These are phyloP conservation scores for Philereme transversata DNA, from an alignment of 2,888 invertebrate species.

Conservation along the genomic window DNA sequence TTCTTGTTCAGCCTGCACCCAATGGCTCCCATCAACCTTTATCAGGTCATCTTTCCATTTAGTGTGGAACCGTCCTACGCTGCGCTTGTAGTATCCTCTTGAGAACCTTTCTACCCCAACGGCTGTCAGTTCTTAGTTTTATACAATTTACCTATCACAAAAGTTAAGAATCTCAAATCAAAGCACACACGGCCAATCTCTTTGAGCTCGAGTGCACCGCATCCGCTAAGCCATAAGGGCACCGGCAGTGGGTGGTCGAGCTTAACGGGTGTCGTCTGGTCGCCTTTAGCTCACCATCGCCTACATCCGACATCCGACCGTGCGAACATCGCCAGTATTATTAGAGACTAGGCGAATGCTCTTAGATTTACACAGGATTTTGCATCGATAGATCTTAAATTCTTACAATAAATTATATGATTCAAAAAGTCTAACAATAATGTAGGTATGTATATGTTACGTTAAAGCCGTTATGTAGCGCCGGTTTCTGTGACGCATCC, in stretches of 20 bases:
- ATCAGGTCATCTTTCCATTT: too few species aligned
- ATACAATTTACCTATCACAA: background rate
- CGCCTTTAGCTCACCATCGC: slow-evolving; percentile 22
- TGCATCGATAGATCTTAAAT: too few species aligned
- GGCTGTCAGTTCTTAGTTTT: background rate
- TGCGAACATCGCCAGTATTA: slow-evolving; percentile 25
- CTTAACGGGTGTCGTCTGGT: slow-evolving; percentile 42
- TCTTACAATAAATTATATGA: too few species aligned
- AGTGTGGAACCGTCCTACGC: too few species aligned
- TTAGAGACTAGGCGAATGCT: slow-evolving; percentile 8
- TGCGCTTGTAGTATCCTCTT: too few species aligned
- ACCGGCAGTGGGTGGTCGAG: slow-evolving; percentile 54
- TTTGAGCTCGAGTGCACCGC: slow-evolving; percentile 34
- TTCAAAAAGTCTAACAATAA: too few species aligned
- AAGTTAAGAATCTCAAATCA: background rate
- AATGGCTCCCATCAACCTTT: too few species aligned
- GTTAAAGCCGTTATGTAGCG: too few species aligned
- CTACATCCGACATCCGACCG: slow-evolving; percentile 23
- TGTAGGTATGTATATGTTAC: too few species aligned
- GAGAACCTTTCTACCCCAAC: too few species aligned
- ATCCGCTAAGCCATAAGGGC: slow-evolving; percentile 38
- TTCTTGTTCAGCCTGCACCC: too few species aligned
- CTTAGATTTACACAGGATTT: background rate
- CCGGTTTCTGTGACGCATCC: too few species aligned
- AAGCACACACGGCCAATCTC: slow-evolving; percentile 38